Conservation (phyloP, 2,888 invertebrate genomes). For the Melanchra persicariae region DNA sequence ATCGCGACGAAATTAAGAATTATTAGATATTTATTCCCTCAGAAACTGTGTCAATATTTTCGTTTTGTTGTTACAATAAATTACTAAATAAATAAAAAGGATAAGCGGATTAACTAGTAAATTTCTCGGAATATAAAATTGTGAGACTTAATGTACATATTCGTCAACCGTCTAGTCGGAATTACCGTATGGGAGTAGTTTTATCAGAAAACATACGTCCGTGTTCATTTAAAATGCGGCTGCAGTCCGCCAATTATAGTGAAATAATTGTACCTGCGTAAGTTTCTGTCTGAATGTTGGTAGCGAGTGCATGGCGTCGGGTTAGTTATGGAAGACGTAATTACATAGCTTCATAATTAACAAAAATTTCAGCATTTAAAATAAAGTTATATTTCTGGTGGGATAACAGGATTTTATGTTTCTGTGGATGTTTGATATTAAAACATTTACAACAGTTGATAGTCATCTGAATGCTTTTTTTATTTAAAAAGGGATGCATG, state of each 20-base stretch:
- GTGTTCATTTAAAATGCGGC: conserved; percentile 69
- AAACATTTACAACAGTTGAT: neutral
- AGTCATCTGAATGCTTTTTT: neutral
- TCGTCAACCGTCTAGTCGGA: conserved; percentile 41
- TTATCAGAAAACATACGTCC: conserved; percentile 68
- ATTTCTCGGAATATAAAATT: conserved; percentile 12
- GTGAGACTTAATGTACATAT: conserved; percentile 28
- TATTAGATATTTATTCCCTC: conserved; percentile 25
- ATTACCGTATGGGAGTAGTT: conserved; percentile 35
- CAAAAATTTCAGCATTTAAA: conserved; percentile 55
- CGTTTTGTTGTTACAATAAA: conserved; percentile 2
- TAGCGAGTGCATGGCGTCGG: conserved; percentile 44
- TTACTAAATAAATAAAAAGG: conserved; percentile 17
- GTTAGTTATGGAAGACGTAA: conserved; percentile 59
- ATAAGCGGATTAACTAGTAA: conserved; percentile 8
- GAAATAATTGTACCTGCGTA: conserved; percentile 59
- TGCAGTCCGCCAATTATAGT: conserved; percentile 65
- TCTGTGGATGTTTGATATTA: conserved; percentile 8
- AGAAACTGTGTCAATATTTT: conserved; percentile 21
- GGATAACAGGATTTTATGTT: conserved; percentile 9
- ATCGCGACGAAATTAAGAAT: conserved; percentile 52
- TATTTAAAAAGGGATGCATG: neutral
- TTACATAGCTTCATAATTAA: conserved; percentile 57
- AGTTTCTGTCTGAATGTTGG: conserved; percentile 55
- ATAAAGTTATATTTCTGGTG: conserved; percentile 42